Evolutionary conservation across 2,797 vertebrate genomes (phyloP).

Genomic region (Gymnopithys bicolor): DNA sequence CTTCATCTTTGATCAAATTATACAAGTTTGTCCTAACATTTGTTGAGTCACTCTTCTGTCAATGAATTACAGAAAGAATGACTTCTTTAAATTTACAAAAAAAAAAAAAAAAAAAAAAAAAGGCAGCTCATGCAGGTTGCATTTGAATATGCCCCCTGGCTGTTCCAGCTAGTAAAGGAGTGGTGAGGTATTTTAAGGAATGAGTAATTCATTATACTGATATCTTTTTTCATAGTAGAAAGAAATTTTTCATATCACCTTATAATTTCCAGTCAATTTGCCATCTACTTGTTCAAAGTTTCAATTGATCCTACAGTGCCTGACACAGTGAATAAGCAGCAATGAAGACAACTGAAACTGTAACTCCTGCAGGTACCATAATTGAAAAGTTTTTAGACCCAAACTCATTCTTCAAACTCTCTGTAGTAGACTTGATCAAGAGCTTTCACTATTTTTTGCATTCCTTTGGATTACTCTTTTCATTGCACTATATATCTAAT

Average conservation of each 20-base stretch:
- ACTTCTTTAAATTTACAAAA: neutral
- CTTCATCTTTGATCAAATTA: neutral
- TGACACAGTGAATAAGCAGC: neutral
- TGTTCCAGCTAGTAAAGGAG: neutral
- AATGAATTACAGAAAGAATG: neutral
- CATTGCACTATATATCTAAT: neutral
- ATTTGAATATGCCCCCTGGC: neutral
- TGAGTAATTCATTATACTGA: neutral
- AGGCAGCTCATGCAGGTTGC: neutral
- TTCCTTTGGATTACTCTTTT: neutral
- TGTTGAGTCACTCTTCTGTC: neutral
- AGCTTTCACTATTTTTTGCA: neutral
- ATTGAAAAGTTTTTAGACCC: neutral
- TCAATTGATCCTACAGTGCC: neutral
- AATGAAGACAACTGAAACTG: neutral
- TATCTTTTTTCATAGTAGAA: neutral
- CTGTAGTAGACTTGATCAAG: neutral
- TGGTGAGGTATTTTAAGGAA: neutral
- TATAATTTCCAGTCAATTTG: slow-evolving; percentile 4
- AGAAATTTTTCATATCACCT: neutral
- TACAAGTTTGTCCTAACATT: neutral
- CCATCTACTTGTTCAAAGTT: neutral
- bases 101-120: no score
- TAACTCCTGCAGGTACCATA: neutral
- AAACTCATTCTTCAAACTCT: neutral